Percentiles rank a stretch among this genome's conserved stretches.
Conservation (phyloP, 1,140 invertebrate genomes). For the Paracyclopina nana region DNA sequence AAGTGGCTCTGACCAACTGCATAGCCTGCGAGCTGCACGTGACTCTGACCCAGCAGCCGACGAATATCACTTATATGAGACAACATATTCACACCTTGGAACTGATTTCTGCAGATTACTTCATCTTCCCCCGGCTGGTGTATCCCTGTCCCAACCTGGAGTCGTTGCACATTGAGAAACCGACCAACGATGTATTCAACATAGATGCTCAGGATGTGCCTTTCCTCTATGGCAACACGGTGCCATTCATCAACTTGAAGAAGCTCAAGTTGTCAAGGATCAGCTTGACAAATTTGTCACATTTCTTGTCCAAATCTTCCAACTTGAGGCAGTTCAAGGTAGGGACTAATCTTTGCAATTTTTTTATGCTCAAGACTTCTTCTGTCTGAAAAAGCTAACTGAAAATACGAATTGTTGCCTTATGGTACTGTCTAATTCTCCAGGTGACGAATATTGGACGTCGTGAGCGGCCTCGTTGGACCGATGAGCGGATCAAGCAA, state of each 20-base stretch:
- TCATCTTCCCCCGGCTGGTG: slow-evolving; percentile 1
- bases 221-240: background rate
- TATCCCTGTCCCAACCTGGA: slow-evolving; percentile 13
- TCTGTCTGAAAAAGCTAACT: too few species aligned
- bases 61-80: slow-evolving; percentile 7
- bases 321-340: slow-evolving; percentile 6
- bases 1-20: slow-evolving; percentile 1
- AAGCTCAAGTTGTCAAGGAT: slow-evolving; percentile 5
- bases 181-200: slow-evolving; percentile 10
- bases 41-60: slow-evolving; percentile 2
- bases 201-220: slow-evolving; percentile 4
- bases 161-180: slow-evolving; percentile 6
- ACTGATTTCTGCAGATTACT: slow-evolving; percentile 11
- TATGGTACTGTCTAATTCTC: too few species aligned
- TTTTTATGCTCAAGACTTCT: too few species aligned
- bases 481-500: slow-evolving; percentile 5
- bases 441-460: slow-evolving; percentile 9
- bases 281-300: slow-evolving; percentile 10
- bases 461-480: slow-evolving; percentile 8
- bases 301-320: slow-evolving; percentile 1
- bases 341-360: too few species aligned
- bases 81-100: slow-evolving; percentile 4
- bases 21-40: slow-evolving; percentile 8
- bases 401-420: too few species aligned
- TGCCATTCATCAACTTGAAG: slow-evolving; percentile 8